Evolutionary conservation across 2,113 vertebrate species (phyloP).

Genomic region (Corythoichthys haematopterus): DNA sequence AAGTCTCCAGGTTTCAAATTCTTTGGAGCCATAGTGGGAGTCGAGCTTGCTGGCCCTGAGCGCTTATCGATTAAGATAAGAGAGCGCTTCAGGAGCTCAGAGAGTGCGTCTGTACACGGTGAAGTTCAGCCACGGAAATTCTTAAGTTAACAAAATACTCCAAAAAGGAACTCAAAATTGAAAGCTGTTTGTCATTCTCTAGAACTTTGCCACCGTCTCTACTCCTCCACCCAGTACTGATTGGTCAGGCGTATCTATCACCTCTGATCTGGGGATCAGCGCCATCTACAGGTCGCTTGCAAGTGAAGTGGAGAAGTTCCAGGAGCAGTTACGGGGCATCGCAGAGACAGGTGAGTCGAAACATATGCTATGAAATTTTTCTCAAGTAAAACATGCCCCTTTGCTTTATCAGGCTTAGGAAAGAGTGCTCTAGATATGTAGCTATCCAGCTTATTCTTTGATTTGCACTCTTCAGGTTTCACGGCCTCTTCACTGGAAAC

Average conservation of each 20-base stretch:
- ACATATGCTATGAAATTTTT: neutral
- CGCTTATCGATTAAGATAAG: no score
- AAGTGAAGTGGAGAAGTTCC: slow-evolving; percentile 50
- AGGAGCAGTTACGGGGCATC: slow-evolving; percentile 45
- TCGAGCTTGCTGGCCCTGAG: no score
- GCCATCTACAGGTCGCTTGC: slow-evolving; percentile 55
- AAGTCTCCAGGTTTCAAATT: no score
- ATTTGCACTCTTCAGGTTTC: slow-evolving; percentile 48
- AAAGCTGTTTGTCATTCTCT: neutral
- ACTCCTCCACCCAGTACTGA: slow-evolving; percentile 43
- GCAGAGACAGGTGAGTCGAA: slow-evolving; percentile 44
- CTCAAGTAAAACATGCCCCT: no score
- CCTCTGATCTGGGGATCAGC: slow-evolving; percentile 47
- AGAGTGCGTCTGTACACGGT: no score
- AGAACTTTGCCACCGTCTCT: slow-evolving; percentile 47
- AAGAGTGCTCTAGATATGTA: neutral
- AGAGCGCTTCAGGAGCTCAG: no score
- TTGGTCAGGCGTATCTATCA: slow-evolving; percentile 56
- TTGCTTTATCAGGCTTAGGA: neutral
- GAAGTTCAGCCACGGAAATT: no score
- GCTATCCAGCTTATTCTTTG: neutral
- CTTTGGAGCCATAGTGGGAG: no score
- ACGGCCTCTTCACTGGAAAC: slow-evolving; percentile 4
- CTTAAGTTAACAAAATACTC: no score
- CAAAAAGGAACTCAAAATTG: no score